These are phyloP conservation scores for Dipodomys spectabilis DNA, from an alignment of 2,113 vertebrate species.

Conservation along the genomic window DNA sequence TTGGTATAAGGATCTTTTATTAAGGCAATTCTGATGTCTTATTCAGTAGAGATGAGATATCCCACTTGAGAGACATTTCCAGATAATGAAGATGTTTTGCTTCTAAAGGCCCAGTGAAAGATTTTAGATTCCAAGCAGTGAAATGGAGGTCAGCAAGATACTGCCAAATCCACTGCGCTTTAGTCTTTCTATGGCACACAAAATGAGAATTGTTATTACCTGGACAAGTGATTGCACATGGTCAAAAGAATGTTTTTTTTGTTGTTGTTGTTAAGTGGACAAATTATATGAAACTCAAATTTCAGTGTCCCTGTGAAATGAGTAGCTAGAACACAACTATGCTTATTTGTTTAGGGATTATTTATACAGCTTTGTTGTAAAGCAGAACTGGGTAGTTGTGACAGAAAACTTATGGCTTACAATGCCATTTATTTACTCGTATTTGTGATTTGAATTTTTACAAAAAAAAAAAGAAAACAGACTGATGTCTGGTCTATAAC, in stretches of 20 bases:
- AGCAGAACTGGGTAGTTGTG: neutral
- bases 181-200: neutral
- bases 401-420: neutral
- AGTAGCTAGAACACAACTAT: neutral
- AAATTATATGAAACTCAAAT: conserved; percentile 30
- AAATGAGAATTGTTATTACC: conserved; percentile 30
- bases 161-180: neutral
- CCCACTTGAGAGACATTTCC: conserved; percentile 15
- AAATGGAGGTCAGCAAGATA: conserved; percentile 40
- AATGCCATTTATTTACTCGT: neutral
- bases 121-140: neutral
- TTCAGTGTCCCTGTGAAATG: conserved; percentile 19
- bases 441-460: neutral
- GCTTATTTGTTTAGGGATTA: neutral
- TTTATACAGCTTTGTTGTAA: conserved; percentile 16
- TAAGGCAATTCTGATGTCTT: conserved; percentile 30
- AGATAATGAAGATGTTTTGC: conserved; percentile 45
- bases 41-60: conserved; percentile 11
- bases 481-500: neutral
- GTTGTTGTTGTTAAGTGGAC: too few relatives aligned
- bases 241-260: neutral
- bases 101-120: neutral
- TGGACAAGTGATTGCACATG: conserved; percentile 32
- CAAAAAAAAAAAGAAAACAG: neutral
- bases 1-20: neutral